Evolutionary conservation across 2,113 vertebrate species (phyloP).

Genomic region (Piaya cayana): DNA sequence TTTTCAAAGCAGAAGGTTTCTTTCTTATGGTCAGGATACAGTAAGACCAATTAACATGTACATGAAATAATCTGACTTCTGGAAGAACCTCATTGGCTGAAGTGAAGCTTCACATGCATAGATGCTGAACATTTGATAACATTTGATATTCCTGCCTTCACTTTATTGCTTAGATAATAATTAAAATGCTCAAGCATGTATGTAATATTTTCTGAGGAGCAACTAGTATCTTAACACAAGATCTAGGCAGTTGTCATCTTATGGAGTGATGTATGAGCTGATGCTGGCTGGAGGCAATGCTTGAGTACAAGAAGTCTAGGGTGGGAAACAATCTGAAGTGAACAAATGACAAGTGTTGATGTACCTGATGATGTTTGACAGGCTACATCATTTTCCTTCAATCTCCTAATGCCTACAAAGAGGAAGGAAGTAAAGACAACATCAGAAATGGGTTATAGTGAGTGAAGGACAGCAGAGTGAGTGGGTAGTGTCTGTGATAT

Average conservation of each 20-base stretch:
- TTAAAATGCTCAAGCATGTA: background rate
- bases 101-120: background rate
- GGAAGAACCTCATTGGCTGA: background rate
- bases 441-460: background rate
- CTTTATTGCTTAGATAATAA: background rate
- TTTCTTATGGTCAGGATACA: background rate
- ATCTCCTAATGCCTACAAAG: background rate
- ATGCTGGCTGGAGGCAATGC: background rate
- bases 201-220: background rate
- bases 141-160: background rate
- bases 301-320: background rate
- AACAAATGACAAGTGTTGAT: background rate
- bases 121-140: background rate
- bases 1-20: background rate
- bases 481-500: background rate
- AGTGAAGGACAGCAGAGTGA: accelerated
- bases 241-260: background rate
- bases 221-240: background rate
- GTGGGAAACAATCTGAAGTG: accelerated
- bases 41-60: background rate
- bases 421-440: background rate
- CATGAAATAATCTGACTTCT: background rate
- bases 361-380: background rate
- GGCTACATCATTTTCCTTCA: background rate
- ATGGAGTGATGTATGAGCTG: background rate